These are phyloP conservation scores for Melanostigma gelatinosum DNA, from an alignment of 2,113 vertebrate species.

Conservation along the genomic window DNA sequence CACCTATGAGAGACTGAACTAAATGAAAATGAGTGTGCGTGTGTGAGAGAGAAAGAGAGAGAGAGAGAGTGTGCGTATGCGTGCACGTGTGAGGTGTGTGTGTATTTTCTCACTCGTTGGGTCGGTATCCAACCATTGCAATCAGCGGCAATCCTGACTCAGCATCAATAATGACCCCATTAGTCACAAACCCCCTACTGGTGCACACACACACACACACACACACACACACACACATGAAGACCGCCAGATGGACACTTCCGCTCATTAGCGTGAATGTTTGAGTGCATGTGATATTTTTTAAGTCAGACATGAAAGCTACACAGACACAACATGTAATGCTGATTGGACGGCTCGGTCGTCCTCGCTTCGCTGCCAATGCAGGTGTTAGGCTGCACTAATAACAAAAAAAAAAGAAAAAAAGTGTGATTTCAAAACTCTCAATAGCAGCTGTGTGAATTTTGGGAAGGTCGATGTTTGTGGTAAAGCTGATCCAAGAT, in stretches of 20 bases:
- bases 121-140: conserved; percentile 73
- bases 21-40: conserved; percentile 60
- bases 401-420: conserved; percentile 2
- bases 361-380: conserved; percentile 22
- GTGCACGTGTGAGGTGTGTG: conserved; percentile 22
- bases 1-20: conserved; percentile 61
- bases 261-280: conserved; percentile 58
- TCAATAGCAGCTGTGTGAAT: conserved; percentile 24
- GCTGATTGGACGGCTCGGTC: conserved; percentile 18
- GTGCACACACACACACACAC: conserved; percentile 26
- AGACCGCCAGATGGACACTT: conserved; percentile 68
- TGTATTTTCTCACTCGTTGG: conserved; percentile 66
- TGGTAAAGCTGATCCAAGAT: background rate
- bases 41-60: conserved; percentile 6
- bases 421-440: conserved; percentile 27
- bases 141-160: conserved; percentile 81
- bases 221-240: conserved; percentile 4
- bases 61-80: background rate
- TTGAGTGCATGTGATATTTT: conserved; percentile 34
- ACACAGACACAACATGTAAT: conserved; percentile 18
- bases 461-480: background rate
- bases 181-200: conserved; percentile 78
- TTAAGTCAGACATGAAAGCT: conserved; percentile 9
- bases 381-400: conserved; percentile 29
- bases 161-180: conserved; percentile 83